Conservation (phyloP, 2,797 vertebrate species). For the Otus scops region DNA sequence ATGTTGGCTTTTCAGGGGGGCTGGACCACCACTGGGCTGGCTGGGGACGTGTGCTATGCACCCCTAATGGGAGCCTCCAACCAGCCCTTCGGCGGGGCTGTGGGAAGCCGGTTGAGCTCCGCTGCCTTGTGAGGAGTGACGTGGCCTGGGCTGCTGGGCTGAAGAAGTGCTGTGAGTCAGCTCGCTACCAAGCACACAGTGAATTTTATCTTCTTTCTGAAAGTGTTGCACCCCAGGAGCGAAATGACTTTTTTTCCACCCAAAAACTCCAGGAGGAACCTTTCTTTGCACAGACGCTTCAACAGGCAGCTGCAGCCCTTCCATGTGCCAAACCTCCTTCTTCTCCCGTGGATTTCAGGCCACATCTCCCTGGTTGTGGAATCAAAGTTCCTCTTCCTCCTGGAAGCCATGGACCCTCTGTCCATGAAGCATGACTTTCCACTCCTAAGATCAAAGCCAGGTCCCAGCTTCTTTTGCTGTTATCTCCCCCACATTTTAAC, state of each 20-base stretch:
- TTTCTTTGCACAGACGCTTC: background rate
- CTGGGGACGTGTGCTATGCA: background rate
- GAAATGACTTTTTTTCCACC: background rate
- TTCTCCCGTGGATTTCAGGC: background rate
- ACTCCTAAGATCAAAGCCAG: background rate
- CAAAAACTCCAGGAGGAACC: background rate
- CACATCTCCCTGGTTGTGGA: background rate
- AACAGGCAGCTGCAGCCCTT: background rate
- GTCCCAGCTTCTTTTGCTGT: background rate
- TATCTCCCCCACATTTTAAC: background rate
- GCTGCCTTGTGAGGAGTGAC: fast-evolving
- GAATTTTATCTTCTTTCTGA: background rate
- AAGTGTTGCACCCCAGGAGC: background rate
- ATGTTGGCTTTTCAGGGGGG: background rate
- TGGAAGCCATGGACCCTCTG: fast-evolving
- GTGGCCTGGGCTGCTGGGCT: background rate
- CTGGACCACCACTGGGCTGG: background rate
- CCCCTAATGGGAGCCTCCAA: too few species aligned
- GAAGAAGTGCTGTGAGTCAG: background rate
- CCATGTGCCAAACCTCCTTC: background rate
- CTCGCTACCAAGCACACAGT: background rate
- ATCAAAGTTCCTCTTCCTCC: background rate
- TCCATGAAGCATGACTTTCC: background rate
- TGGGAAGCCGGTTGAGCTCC: background rate
- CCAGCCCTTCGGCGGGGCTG: background rate